phyloP scores from a whole-genome alignment of 2,797 vertebrate genomes.

The Nannoperca australis region DNA sequence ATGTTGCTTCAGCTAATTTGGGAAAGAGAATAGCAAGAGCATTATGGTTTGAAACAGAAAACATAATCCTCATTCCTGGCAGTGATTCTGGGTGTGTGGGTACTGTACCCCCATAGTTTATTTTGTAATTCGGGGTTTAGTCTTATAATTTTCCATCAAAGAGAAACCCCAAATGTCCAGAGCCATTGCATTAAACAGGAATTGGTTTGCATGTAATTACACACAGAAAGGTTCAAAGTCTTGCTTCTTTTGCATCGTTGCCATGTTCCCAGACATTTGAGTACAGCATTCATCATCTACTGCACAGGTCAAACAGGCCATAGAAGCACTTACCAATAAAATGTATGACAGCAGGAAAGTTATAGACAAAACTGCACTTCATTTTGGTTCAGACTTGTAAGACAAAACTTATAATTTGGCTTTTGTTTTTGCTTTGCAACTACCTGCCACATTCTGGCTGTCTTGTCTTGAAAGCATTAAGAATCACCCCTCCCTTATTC shows the following conservation, averaged over 20 bases:
- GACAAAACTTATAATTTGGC: background rate
- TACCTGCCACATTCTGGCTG: background rate
- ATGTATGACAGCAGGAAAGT: conserved; percentile 14
- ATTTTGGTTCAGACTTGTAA: background rate
- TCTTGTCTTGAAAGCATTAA: background rate
- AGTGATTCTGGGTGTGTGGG: conserved; percentile 48
- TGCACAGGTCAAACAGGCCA: conserved; percentile 51
- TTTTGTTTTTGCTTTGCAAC: conserved; percentile 17
- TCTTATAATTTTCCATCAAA: conserved; percentile 74
- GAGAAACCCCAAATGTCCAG: conserved; percentile 63
- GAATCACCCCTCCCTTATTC: background rate
- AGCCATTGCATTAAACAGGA: conserved; percentile 65
- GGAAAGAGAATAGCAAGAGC: conserved; percentile 52
- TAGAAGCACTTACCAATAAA: conserved; percentile 11
- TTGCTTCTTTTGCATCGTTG: conserved; percentile 50
- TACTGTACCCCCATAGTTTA: conserved; percentile 57
- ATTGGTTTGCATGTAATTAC: conserved; percentile 71
- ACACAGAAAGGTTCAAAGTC: conserved; percentile 61
- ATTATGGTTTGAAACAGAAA: conserved; percentile 70
- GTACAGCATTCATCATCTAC: conserved; percentile 61
- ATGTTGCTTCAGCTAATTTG: conserved; percentile 55
- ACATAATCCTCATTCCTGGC: conserved; percentile 62
- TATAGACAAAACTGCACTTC: background rate
- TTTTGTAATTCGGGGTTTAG: conserved; percentile 52
- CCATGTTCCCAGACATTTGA: conserved; percentile 67